Evolutionary conservation across 2,888 invertebrate species (phyloP), one percentile per base, ranked within the genome.

Genomic region (Hirtodrosophila trivittata): DNA sequence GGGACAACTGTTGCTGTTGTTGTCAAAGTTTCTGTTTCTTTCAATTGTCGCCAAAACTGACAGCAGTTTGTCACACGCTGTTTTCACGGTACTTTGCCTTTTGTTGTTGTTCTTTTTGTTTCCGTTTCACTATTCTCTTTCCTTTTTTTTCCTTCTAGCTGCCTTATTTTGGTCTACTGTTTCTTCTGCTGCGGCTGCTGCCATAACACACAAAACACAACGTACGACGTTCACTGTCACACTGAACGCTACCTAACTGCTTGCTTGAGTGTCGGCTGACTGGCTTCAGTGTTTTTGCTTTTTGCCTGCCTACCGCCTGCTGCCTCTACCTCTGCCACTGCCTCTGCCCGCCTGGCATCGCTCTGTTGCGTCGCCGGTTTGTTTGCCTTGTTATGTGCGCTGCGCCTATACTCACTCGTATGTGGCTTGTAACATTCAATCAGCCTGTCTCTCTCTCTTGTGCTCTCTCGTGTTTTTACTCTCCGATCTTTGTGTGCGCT

Each of bases 191-290:
- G 35, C 39, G 14, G 32, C 60, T 62, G 39, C 39, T 71, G 68
- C 70, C 76, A 78, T 80, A 83, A 62, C 12, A 46, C 45, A 63
- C 66, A 47, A 52, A 52, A 70, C 74, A 77, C 74, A 86, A 66
- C 56, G 80, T 73, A 82, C 89, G 84, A 76, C 88, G 88, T 86
- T 84, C 83, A 73, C 76, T 67, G 75, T 66, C 80, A 78, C 75
- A 88, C 88, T 88, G 81, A 80, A 55, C 56, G 28, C n/a, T n/a
- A n/a, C n/a, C n/a, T n/a, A n/a, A n/a, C n/a, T n/a, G n/a, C 30
- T 39, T 47, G 42, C 30, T 52, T 62, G 52, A 55, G 37, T 51
- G 58, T 55, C 55, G 38, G 58, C 50, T 75, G 56, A 42, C 58
- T 66, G 18, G 18, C 45, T 65, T 63, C 38, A 28, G 46, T 47